Evolutionary conservation across 1,140 invertebrate genomes (phyloP), one percentile per base, ranked within the genome.

Genomic region (Calephelis nemesis): DNA sequence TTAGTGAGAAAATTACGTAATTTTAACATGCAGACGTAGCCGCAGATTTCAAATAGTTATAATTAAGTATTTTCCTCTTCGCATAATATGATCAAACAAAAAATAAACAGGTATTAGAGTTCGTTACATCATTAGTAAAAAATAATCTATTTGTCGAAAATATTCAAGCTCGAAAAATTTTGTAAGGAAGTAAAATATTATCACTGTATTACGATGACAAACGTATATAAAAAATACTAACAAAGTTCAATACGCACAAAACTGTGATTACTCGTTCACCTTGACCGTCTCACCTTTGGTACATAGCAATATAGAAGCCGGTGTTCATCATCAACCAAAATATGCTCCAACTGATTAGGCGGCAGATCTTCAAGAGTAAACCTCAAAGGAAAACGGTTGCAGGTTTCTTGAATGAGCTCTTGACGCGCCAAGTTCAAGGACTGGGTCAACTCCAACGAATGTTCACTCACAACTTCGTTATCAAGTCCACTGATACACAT

Each of bases 291-390:
- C 92, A 97, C 96, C 94, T 98, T 98, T 65, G 98, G 97, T 63
- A 98, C 97, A 89, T 98, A 98, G 85, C 98, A 98, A 83, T 98
- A 98, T 0, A 98, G 92, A 4, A 98, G 87, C 79, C 96, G 95
- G 77, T 97, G 95, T 63, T 94, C 93, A 76, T 96, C 95, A 82
- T 98, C 96, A 13, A 97, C 95, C 68, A 97, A 92, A 84, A 97
- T 94, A 84, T 97, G 96, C 76, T 94, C 93, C 75, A 96, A 93
- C 71, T 93, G 92, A 67, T 87, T 91, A 10, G 92, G 87, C 60
- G 90, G 93, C 48, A 94, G 73, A 70, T 93, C 88, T 52, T 92
- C 89, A 6, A 93, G 58, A 13, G 70, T 80, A 47, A 65, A 79
- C 52, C 81, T 83, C 12, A 81, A 76, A 11, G 82, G 75, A 62